Evolutionary conservation across 92 coral and sea anemone genomes (phyloP), one percentile per base, ranked within the genome.

Genomic region (Siderastrea radians): DNA sequence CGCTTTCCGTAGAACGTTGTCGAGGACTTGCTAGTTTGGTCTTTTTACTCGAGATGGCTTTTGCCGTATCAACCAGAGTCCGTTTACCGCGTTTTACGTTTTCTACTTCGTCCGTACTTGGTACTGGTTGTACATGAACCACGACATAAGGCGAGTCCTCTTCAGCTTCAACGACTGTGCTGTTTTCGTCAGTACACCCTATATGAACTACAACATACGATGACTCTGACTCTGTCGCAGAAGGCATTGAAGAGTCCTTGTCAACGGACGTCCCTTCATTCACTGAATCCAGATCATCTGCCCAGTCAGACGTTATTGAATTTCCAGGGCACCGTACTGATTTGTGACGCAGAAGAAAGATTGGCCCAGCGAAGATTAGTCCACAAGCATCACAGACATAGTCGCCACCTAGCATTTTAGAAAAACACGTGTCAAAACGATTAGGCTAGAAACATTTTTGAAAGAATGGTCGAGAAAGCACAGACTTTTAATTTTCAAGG

Each of bases 321-420:
- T 16, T 49, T 74, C 73, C 65, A 57, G 79, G 65, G 54, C 89
- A 85, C 14, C 84, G 89, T 68, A 85, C 64, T 53, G 68, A 59
- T 77, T 85, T 76, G 77, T 85, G 89, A 11, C 83, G 64, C 44
- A 53, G 70, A 67, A 85, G 89, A 46, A 58, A 75, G 59, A 55
- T 75, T 57, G 77, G 72, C 48, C 89, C 89, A 16, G 89, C 14
- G 67, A 85, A 85, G 5, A 10, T 16, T 59, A 77, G 59, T 50
- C 65, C 75, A 77, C 89, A 85, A 17, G 6, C 55, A 3, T 85
- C 77, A 65, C 89, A 85, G 49, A 53, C 68, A 52, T 52, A 53
- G 54, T 66, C 52, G 49, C 57, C 50, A 78, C 84, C 89, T 85
- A 77, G 50, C 46, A 65, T 15, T 14, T 1, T 14, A 58, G 43